phyloP scores from a whole-genome alignment of 2,113 vertebrate genomes.

The Microcebus tavaratra region DNA sequence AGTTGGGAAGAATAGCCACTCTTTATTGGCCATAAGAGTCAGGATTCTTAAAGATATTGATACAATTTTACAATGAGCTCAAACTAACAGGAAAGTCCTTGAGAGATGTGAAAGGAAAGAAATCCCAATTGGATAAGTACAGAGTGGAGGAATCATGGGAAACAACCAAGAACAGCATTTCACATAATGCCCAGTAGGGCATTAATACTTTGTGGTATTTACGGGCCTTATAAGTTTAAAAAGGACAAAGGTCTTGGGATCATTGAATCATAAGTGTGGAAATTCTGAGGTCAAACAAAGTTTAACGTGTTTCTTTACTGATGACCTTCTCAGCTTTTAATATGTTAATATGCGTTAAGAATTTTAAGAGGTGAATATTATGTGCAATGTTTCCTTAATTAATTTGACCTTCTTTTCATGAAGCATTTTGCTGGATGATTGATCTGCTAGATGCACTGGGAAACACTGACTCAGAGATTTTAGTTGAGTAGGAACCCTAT shows the following conservation, averaged over 20 bases:
- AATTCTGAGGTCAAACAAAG: constrained; percentile 39
- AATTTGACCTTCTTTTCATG: constrained; percentile 55
- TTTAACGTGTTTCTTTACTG: neutral
- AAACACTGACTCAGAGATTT: constrained; percentile 46
- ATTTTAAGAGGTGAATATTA: constrained; percentile 35
- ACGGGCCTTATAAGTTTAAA: neutral
- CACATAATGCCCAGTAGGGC: neutral
- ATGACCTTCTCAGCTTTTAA: constrained; percentile 23
- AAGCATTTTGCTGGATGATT: constrained; percentile 42
- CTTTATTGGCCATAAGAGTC: neutral
- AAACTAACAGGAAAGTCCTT: neutral
- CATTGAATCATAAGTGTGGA: constrained; percentile 26
- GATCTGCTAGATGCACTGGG: neutral
- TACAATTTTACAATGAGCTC: neutral
- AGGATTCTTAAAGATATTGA: neutral
- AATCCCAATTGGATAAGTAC: neutral
- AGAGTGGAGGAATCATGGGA: neutral
- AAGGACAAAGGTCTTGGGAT: neutral
- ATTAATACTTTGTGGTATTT: neutral
- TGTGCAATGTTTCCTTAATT: constrained; percentile 29
- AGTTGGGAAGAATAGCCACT: neutral
- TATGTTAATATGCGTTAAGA: constrained; percentile 31
- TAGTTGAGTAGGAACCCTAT: neutral
- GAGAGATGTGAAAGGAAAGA: neutral
- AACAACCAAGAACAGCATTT: neutral